phyloP scores from a whole-genome alignment of 2,113 vertebrate species.

The Syngnathus typhle region DNA sequence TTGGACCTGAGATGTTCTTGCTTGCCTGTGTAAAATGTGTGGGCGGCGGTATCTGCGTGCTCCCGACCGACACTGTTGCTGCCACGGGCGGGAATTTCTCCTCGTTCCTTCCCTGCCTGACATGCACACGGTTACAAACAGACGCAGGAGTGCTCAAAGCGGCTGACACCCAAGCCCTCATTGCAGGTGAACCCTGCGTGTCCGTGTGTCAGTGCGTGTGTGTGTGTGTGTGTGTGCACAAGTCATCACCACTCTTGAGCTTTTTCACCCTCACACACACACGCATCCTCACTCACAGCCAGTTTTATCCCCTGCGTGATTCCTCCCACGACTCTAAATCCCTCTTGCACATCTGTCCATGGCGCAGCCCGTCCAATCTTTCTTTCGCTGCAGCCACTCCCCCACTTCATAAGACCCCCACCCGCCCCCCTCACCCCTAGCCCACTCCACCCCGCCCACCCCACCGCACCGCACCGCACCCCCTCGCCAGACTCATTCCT shows the following conservation, averaged over 20 bases:
- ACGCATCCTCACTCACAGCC: constrained; percentile 15
- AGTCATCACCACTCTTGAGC: constrained; percentile 26
- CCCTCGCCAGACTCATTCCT: background rate
- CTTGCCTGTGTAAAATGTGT: constrained; percentile 29
- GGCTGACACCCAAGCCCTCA: constrained; percentile 27
- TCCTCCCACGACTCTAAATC: constrained; percentile 65
- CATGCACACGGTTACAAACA: constrained; percentile 1
- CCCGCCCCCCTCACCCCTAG: background rate
- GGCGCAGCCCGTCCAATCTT: constrained; percentile 45
- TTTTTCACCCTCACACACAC: constrained; percentile 18
- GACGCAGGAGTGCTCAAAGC: constrained; percentile 14
- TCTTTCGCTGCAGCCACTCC: background rate
- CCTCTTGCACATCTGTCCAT: constrained; percentile 66
- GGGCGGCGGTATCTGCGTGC: constrained; percentile 52
- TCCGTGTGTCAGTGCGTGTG: background rate
- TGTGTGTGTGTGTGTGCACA: constrained; percentile 5
- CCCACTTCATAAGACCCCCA: constrained; percentile 21
- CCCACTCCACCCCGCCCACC: background rate
- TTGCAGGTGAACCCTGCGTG: constrained; percentile 47
- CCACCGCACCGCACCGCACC: background rate
- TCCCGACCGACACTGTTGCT: constrained; percentile 60
- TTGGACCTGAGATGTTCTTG: background rate
- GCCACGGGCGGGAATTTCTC: constrained; percentile 30
- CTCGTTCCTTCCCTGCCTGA: background rate
- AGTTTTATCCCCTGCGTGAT: constrained; percentile 61